Evolutionary conservation across 92 coral and sea anemone genomes (phyloP).

Genomic region (Phenganax subtilis): DNA sequence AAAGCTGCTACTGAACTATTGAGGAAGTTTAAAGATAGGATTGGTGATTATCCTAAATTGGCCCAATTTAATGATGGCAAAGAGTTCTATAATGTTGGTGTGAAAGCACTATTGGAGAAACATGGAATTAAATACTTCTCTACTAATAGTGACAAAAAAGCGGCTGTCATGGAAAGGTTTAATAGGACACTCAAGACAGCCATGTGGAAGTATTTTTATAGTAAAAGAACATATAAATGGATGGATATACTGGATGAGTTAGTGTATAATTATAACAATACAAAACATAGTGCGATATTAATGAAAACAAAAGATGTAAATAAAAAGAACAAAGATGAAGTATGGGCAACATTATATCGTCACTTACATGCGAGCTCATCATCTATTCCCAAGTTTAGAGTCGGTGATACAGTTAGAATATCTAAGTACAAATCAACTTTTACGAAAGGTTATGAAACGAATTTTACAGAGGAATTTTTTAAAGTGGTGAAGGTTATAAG

Average conservation of each 20-base stretch:
- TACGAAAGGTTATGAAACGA: no score
- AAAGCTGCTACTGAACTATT: background rate
- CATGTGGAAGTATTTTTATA: conserved; percentile 42
- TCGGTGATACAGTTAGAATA: conserved; percentile 34
- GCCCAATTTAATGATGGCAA: conserved; percentile 25
- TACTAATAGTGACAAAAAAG: conserved; percentile 15
- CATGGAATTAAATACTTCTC: background rate
- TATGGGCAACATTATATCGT: conserved; percentile 28
- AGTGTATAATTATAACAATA: background rate
- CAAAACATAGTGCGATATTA: background rate
- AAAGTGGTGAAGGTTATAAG: conserved; percentile 15
- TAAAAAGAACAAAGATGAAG: background rate
- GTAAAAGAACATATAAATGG: conserved; percentile 34
- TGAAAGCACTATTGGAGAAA: background rate
- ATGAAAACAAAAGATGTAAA: background rate
- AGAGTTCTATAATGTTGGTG: background rate
- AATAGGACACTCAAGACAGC: conserved; percentile 24
- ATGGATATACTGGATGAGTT: conserved; percentile 24
- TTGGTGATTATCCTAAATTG: conserved; percentile 13
- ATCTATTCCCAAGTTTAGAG: conserved; percentile 22
- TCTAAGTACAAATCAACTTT: background rate
- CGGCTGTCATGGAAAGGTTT: conserved; percentile 18
- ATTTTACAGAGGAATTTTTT: background rate
- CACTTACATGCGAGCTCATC: background rate
- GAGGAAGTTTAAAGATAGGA: conserved; percentile 7